These are phyloP conservation scores for Pelmatolapia mariae DNA, from an alignment of 2,113 vertebrate species.

Conservation along the genomic window DNA sequence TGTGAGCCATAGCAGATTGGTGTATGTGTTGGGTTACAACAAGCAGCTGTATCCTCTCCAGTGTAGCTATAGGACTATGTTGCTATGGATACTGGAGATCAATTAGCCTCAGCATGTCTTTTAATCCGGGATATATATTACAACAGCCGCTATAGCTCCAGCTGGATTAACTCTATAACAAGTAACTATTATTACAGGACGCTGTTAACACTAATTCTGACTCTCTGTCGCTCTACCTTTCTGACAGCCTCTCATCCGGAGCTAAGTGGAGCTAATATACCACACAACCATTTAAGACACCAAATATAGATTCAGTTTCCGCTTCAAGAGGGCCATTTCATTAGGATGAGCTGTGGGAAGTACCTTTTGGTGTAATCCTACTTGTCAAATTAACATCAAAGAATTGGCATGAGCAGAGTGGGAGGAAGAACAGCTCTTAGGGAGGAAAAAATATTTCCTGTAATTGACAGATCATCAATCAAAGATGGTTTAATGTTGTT, in stretches of 20 bases:
- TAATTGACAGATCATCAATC: constrained; percentile 35
- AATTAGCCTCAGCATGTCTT: constrained; percentile 68
- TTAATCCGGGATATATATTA: constrained; percentile 81
- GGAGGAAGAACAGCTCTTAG: constrained; percentile 9
- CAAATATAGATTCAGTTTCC: constrained; percentile 43
- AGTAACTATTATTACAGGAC: constrained; percentile 49
- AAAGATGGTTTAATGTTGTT: constrained; percentile 20
- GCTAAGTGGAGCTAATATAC: constrained; percentile 18
- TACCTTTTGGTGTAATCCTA: constrained; percentile 47
- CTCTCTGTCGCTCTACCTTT: neutral
- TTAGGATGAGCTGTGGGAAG: constrained; percentile 38
- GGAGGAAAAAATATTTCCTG: constrained; percentile 22
- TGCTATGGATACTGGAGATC: constrained; percentile 79
- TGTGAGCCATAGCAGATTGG: neutral
- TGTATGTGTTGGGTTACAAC: neutral
- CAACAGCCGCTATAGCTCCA: constrained; percentile 40
- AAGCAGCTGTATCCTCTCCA: neutral
- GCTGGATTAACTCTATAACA: constrained; percentile 61
- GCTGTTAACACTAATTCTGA: constrained; percentile 22
- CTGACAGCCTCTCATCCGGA: neutral
- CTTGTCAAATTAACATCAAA: constrained; percentile 66
- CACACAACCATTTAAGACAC: neutral
- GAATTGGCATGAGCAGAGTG: constrained; percentile 19
- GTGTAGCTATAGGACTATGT: constrained; percentile 70
- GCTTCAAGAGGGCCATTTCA: constrained; percentile 11